These are phyloP conservation scores for Euura lappo DNA, from an alignment of 1,140 invertebrate species.

Conservation along the genomic window DNA sequence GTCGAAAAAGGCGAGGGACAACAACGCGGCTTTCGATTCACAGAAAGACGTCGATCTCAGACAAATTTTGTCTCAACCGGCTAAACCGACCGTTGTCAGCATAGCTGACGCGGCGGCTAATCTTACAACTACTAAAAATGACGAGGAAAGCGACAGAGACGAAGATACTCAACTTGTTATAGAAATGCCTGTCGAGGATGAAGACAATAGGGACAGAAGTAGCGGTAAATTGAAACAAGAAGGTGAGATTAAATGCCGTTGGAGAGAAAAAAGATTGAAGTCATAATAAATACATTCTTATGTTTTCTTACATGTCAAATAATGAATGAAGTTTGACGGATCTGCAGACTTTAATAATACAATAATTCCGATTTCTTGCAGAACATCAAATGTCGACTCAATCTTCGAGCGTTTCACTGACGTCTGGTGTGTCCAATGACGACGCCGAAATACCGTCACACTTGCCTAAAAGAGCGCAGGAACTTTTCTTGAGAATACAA, in stretches of 20 bases:
- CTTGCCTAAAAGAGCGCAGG: conserved; percentile 71
- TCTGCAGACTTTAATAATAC: no score
- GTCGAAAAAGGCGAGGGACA: conserved; percentile 35
- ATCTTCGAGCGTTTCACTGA: neutral
- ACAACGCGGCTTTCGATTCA: conserved; percentile 22
- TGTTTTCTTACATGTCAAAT: neutral
- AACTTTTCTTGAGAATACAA: conserved; percentile 72
- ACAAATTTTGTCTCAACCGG: conserved; percentile 44
- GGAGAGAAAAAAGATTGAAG: neutral
- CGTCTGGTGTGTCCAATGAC: conserved; percentile 7
- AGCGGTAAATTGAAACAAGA: conserved; percentile 32
- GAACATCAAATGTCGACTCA: neutral
- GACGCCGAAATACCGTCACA: conserved; percentile 56
- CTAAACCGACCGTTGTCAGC: conserved; percentile 43
- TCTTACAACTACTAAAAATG: conserved; percentile 48
- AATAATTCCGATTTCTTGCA: neutral
- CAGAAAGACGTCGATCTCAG: conserved; percentile 51
- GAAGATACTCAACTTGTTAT: conserved; percentile 54
- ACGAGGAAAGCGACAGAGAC: conserved; percentile 57
- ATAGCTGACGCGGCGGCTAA: conserved; percentile 51
- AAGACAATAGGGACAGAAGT: conserved; percentile 42
- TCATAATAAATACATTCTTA: neutral
- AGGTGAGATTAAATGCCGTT: conserved; percentile 20
- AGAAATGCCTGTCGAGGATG: conserved; percentile 53
- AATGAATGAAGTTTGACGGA: no score